Base-by-base conservation (phyloP, 2,797 vertebrate species). In the Liasis olivaceus region DNA sequence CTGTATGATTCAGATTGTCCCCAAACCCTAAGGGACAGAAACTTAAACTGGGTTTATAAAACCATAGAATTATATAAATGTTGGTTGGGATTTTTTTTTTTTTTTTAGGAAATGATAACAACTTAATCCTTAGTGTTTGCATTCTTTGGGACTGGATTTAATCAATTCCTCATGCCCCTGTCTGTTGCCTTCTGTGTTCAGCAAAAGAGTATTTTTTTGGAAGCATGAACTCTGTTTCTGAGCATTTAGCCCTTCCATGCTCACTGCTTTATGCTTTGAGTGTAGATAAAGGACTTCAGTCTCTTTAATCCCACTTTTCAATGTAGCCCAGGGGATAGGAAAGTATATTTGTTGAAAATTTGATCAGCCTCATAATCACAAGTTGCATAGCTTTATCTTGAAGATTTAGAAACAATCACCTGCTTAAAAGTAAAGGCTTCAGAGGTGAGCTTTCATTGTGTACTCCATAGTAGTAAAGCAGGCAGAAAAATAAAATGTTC, bases 11-110 rank as follows among this genome's bases (percentile, higher is more conserved):
- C 96, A 97, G 96, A 97, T 97, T 97, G 97, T 96, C 96, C 94
- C 94, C 96, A 95, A 95, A 97, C 94, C 97, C 97, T 96, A 87
- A 97, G 97, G 97, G 97, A 98, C 93, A 97, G 97, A 98, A 98
- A 97, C 97, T 97, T 98, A 98, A 98, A 97, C 97, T 97, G 97
- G 97, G 98, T 98, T 98, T 98, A 97, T 98, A 98, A 98, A 98
- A 98, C 97, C 97, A 97, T 97, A 97, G 98, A 98, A 98, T 98
- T 98, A 98, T 97, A 97, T 98, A 98, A 98, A 98, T 98, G 97
- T 97, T 96, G 97, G 96, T 97, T 97, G 96, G 42, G 42, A 3
- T 90, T 97, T 97, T 96, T 96, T 81, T 81, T 81, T 47, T 47
- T 81, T 20, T 81, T 81, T 47, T 47, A 81, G 97, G 97, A 97